Base-by-base conservation (phyloP, 2,113 vertebrate genomes). In the Amia ocellicauda region DNA sequence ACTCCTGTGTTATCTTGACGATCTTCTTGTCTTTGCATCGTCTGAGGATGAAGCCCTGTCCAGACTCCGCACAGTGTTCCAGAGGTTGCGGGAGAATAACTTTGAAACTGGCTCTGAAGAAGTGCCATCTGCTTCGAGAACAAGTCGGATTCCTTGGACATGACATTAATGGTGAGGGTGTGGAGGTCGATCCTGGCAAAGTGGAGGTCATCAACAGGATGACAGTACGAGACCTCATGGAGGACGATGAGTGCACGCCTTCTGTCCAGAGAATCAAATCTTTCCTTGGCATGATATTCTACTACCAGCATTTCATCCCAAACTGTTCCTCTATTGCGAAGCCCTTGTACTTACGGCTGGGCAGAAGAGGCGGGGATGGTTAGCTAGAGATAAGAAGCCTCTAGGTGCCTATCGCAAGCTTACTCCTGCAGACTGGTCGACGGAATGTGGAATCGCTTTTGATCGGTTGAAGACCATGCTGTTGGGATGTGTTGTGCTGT, bases 271-370 rank as follows among this genome's bases (percentile, higher is more conserved):
- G 56, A 26, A 59, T 72, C 1, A 72, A 60, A n/a, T 75, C 66
- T 2, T 72, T 73, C 14, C 42, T 73, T 1, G 60, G 58, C 3
- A 74, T 68, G 65, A 42, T 71, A 41, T 61, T 64, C 2, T 74
- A 71, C 17, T 71, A 67, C 27, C 60, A 70, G 4, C 59, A 67
- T 22, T 71, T 69, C 36, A 72, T 66, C 22, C 61, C 52, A 0
- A 29, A 47, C 31, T 70, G 63, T 24, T 70, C 54, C 11, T 11
- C 56, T 4, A 47, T 49, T 2, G 60, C 60, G 0, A 73, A 52
- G 7, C 42, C 27, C 2, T 40, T 67, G 9, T 67, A 11, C 50
- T 73, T 4, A 73, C 63, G 7, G 63, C 53, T 3, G 60, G 62
- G 3, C 60, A 54, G 5, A 67, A 58, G 13, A 62, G 60, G 17